Evolutionary conservation across 2,888 invertebrate species (phyloP), one percentile per base, ranked within the genome.

Genomic region (Microctonus brassicae): DNA sequence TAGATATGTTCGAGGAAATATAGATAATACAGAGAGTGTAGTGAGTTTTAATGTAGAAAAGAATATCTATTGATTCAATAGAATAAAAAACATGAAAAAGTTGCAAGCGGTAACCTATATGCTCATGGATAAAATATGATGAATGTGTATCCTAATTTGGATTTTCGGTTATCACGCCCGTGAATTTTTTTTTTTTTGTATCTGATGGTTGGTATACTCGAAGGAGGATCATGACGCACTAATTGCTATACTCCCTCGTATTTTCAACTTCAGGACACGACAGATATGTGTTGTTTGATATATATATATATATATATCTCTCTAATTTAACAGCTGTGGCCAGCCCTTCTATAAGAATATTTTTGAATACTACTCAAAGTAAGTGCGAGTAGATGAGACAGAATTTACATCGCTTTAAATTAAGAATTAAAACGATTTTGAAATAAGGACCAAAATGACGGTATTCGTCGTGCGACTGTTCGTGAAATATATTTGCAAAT

Each of bases 401-500:
- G 17, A 20, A 6, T 33, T 33, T n/a, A 52, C 3, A 13, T 65
- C 22, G 20, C 20, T 13, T 22, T 10, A 20, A 55, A 20, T 64
- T 29, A 29, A 29, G 7, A 29, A 17, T n/a, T 52, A 26, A 29
- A n/a, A 10, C n/a, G 11, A 22, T 4, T 20, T 42, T 55, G 55
- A 36, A 55, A 62, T n/a, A 62, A 47, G 69, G 69, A 69, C 69
- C 69, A 69, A 69, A 42, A 9, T 39, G 60, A 68, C 61, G 24
- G 24, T 6, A 68, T 60, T 47, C 34, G 42, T 17, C 42, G 42
- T 42, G 39, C 55, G 69, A 69, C 69, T 69, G 69, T 53, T 42
- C 55, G 26, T 34, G 69, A 69, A 69, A 69, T 47, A 69, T 69
- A 69, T 69, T 69, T 55, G 55, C 62, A 55, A 24, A 29, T 61